A percentile compares a stretch with the other conserved stretches of the same genome.
These are phyloP conservation scores for Bucco capensis DNA, from an alignment of 2,113 vertebrate genomes.

Conservation along the genomic window DNA sequence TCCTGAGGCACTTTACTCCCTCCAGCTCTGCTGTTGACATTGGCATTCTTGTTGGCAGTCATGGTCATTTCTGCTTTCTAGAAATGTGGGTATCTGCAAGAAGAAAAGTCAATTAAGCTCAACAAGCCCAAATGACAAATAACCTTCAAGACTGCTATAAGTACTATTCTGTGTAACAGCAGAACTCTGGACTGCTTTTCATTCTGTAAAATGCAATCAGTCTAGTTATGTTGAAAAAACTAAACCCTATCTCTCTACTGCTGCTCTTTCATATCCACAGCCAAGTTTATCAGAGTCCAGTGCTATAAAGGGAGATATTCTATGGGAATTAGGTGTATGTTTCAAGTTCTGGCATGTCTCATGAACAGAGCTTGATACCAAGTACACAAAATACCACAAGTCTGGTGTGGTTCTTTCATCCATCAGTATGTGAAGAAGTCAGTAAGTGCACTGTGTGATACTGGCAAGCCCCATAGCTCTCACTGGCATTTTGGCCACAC, in stretches of 20 bases:
- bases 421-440: not conserved
- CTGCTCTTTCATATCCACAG: not conserved
- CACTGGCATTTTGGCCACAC: not conserved
- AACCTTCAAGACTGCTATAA: not conserved
- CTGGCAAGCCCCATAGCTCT: not conserved
- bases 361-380: not conserved
- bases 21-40: slow-evolving; percentile 83
- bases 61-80: slow-evolving; percentile 86
- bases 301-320: not conserved
- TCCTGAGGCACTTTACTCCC: slow-evolving; percentile 86
- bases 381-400: not conserved
- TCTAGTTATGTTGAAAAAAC: not conserved
- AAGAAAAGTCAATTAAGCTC: slow-evolving; percentile 49
- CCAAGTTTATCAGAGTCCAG: not conserved
- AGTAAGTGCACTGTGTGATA: not conserved
- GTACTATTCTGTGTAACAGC: not conserved
- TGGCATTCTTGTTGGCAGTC: slow-evolving; percentile 98
- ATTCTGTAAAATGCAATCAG: not conserved
- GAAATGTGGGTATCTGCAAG: slow-evolving; percentile 78
- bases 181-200: not conserved
- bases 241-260: not conserved
- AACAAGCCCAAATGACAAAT: not conserved
- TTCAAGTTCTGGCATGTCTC: not conserved
- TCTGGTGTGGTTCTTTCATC: not conserved
- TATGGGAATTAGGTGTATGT: not conserved